Evolutionary conservation across 2,113 vertebrate genomes (phyloP), one percentile per base, ranked within the genome.

Genomic region (Emydura subglobosa): DNA sequence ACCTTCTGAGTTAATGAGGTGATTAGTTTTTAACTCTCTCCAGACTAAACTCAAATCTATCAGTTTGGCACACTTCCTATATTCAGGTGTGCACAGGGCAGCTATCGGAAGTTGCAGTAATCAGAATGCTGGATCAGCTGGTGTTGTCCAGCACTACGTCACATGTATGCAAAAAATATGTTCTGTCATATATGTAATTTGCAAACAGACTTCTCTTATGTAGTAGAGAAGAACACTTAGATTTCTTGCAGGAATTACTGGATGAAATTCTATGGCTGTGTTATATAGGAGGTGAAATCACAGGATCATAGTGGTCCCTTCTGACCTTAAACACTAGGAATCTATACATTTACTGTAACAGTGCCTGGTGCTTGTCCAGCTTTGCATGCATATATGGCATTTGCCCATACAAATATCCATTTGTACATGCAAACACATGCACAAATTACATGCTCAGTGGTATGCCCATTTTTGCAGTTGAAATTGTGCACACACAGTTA

Each of bases 241-340:
- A 31, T 44, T 39, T 11, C 21, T 86, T 12, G 0, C 5, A 13
- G 54, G 25, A 76, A 76, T 76, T 76, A 27, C 24, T n/a, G 79
- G 59, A 86, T 10, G 29, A 61, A 11, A 47, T 82, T 82, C 81
- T 88, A 83, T 25, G 86, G 55, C 47, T 39, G 24, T 61, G 21
- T 42, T 0, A 0, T 17, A 27, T 2, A 51, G 39, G 39, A 42
- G 0, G 0, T 10, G 42, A 51, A 50, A 54, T 7, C 61, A 17
- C 2, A 12, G 5, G 24, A 11, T 57, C 80, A 3, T 13, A n/a
- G 17, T 19, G 12, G 12, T 84, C 79, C 74, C 51, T 76, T 78
- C 54, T 83, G n/a, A 82, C 65, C 51, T 42, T 16, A 49, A 0
- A 79, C 61, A 42, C 5, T 7, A 50, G 39, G 39, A 53, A 5